A percentile compares a stretch with the other conserved stretches of the same genome.
Conservation (phyloP, 2,797 vertebrate species). For the Myotis daubentonii region DNA sequence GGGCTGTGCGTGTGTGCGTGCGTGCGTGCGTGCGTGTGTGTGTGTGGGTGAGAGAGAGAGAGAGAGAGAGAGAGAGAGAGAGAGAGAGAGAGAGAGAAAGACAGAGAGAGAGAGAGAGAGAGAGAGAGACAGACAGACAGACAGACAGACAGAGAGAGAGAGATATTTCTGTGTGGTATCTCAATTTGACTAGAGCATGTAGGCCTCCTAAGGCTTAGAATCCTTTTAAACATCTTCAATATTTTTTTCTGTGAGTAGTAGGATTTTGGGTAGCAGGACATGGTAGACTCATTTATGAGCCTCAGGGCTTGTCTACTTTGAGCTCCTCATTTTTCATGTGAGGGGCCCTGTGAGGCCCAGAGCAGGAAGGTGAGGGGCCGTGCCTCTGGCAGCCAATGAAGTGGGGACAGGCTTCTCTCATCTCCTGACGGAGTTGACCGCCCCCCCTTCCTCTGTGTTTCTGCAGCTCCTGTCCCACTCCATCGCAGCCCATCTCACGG, state of each 20-base stretch:
- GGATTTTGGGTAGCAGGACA: constrained; percentile 16
- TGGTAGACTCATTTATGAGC: neutral
- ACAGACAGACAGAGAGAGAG: neutral
- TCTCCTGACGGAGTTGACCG: neutral
- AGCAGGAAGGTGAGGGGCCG: neutral
- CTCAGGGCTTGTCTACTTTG: neutral
- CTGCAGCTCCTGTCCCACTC: neutral
- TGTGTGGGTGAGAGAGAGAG: neutral
- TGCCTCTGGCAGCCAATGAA: neutral
- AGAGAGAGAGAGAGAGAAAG: neutral
- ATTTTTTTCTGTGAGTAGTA: neutral
- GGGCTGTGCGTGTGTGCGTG: neutral
- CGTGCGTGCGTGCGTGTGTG: neutral
- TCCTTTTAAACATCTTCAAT: neutral
- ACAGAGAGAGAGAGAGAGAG: neutral
- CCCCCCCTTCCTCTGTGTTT: neutral
- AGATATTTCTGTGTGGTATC: neutral
- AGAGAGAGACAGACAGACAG: neutral
- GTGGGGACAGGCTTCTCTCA: neutral
- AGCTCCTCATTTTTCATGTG: neutral
- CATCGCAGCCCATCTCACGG: neutral
- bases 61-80: neutral
- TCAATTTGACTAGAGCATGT: neutral
- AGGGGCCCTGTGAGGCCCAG: neutral
- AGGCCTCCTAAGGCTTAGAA: neutral